phyloP scores from a whole-genome alignment of 2,888 invertebrate genomes.

The Lepidochitona cinerea region DNA sequence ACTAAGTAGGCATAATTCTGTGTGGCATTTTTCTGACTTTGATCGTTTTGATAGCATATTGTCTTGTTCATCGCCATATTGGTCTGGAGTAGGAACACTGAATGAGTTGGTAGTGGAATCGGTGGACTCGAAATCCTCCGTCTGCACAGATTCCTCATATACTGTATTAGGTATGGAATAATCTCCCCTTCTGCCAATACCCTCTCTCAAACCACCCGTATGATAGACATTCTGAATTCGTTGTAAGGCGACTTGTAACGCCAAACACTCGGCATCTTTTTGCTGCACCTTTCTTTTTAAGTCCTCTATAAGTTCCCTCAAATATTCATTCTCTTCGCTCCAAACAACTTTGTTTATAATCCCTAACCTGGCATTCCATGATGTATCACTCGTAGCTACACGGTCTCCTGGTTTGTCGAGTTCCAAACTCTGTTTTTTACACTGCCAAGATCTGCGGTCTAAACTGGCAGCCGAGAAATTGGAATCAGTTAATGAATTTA shows the following conservation, averaged over 20 bases:
- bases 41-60: too few relatives aligned
- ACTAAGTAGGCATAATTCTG: not conserved
- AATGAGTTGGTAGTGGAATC: too few relatives aligned
- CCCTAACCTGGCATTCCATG: too few relatives aligned
- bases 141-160: too few relatives aligned
- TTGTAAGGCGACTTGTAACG: not conserved
- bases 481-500: not conserved
- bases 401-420: too few relatives aligned
- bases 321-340: not conserved
- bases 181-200: not conserved
- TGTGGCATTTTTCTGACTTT: not conserved
- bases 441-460: not conserved
- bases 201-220: not conserved
- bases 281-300: not conserved
- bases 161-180: too few relatives aligned
- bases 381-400: too few relatives aligned
- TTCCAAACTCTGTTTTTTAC: not conserved
- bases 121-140: too few relatives aligned
- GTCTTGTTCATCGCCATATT: too few relatives aligned
- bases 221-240: not conserved
- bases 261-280: not conserved
- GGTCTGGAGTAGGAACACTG: too few relatives aligned
- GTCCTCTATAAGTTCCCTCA: not conserved
- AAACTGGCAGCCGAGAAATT: not conserved
- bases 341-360: too few relatives aligned